A percentile compares a stretch with the other conserved stretches of the same genome.
phyloP scores from a whole-genome alignment of 2,888 invertebrate species.

The Strigamia transsilvanica region DNA sequence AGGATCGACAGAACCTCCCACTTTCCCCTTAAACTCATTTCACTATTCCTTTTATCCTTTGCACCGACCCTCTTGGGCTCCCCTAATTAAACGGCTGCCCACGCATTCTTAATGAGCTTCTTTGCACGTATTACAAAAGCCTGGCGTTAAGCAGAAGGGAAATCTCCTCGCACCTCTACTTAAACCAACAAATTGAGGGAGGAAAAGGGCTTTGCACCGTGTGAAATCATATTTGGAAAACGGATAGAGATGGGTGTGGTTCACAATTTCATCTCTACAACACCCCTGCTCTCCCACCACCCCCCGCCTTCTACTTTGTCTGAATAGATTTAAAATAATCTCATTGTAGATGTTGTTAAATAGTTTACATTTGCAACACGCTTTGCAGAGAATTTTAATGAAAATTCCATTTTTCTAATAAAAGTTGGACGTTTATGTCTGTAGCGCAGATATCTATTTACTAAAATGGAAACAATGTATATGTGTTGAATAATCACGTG shows the following conservation, averaged over 20 bases:
- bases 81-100: conserved; percentile 33
- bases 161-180: not conserved
- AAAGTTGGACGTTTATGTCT: not conserved
- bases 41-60: not conserved
- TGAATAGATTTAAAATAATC: conserved; percentile 11
- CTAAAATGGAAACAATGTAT: not conserved
- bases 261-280: not conserved
- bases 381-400: not conserved
- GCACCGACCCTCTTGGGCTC: not conserved
- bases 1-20: conserved; percentile 11
- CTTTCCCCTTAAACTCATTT: not conserved
- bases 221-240: conserved; percentile 37
- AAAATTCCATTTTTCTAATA: conserved; percentile 1
- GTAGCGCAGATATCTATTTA: not conserved
- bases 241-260: conserved; percentile 29
- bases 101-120: conserved; percentile 39
- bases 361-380: not conserved
- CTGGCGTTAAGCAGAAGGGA: conserved; percentile 17
- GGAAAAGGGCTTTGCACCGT: conserved; percentile 18
- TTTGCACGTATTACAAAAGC: conserved; percentile 42
- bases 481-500: conserved; percentile 12
- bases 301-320: not conserved
- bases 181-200: conserved; percentile 37
- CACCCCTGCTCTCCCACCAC: not conserved
- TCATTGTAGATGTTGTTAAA: not conserved